These are phyloP conservation scores for Leptosomus discolor DNA, from an alignment of 2,113 vertebrate species.

Conservation along the genomic window DNA sequence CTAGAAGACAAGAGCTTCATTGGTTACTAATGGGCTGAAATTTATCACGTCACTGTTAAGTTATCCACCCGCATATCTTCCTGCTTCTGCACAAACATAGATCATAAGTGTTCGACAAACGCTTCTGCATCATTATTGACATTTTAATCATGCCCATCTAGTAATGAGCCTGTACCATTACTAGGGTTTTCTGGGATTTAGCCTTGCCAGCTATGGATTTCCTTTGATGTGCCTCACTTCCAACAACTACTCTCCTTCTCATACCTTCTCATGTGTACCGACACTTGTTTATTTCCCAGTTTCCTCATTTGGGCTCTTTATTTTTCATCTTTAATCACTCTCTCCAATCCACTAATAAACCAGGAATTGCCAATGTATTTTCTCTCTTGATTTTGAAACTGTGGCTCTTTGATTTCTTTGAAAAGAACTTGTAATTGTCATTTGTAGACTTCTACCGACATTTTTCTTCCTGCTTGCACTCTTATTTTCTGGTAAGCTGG, in stretches of 20 bases:
- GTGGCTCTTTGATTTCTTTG: not conserved
- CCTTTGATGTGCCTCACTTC: not conserved
- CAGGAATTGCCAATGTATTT: not conserved
- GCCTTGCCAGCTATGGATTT: slow-evolving; percentile 21
- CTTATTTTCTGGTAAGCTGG: not conserved
- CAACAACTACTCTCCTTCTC: not conserved
- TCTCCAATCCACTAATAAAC: not conserved
- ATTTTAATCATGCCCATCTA: not conserved
- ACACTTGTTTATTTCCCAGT: not conserved
- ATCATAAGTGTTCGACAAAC: slow-evolving; percentile 13
- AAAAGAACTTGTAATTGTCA: not conserved
- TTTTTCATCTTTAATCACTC: not conserved
- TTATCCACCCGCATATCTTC: not conserved
- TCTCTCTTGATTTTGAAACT: not conserved
- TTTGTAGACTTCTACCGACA: not conserved
- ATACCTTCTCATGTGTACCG: not conserved
- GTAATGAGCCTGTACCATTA: not conserved
- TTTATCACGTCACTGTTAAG: not conserved
- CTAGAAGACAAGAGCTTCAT: not conserved
- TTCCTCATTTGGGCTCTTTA: not conserved
- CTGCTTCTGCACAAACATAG: not conserved
- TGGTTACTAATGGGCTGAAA: not conserved
- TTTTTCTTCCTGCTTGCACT: not conserved
- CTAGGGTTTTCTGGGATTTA: not conserved
- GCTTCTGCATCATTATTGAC: slow-evolving; percentile 1